Percentiles rank a stretch among this genome's conserved stretches.
These are phyloP conservation scores for Drosophila rhopaloa DNA, from an alignment of 1,140 invertebrate species.

Conservation along the genomic window DNA sequence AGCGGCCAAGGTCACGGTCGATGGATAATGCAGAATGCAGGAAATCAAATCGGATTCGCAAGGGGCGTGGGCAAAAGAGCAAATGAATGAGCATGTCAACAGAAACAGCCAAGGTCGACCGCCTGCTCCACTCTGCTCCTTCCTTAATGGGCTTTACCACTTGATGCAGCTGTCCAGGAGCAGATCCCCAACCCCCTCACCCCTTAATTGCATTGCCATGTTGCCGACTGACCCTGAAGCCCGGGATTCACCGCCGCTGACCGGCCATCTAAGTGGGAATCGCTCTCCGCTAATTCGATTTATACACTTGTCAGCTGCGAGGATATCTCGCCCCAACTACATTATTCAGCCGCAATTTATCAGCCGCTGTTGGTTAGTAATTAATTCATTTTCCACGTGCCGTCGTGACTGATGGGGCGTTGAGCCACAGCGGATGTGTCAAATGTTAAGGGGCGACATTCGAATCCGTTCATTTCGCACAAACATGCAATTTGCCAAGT, in stretches of 20 bases:
- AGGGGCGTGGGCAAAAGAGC: constrained; percentile 7
- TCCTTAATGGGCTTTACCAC: not conserved
- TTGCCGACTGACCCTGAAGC: not conserved
- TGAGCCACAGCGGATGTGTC: constrained; percentile 10
- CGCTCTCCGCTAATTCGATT: constrained; percentile 32
- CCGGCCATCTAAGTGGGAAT: constrained; percentile 8
- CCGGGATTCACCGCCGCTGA: too few relatives aligned
- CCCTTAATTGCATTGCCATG: constrained; percentile 26
- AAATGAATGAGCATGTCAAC: constrained; percentile 60
- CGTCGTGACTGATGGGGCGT: constrained; percentile 16
- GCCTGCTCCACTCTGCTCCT: not conserved
- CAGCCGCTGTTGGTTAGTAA: constrained; percentile 16
- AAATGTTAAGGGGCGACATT: constrained; percentile 7
- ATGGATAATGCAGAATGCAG: constrained; percentile 45
- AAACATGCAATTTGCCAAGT: not conserved
- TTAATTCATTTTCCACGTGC: constrained; percentile 30
- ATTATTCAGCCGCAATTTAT: constrained; percentile 26
- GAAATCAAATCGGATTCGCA: constrained; percentile 54
- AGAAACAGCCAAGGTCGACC: constrained; percentile 15
- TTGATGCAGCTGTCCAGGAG: too few relatives aligned
- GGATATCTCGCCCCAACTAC: constrained; percentile 2
- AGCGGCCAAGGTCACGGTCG: constrained; percentile 37
- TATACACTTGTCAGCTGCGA: constrained; percentile 18
- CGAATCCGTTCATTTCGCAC: not conserved
- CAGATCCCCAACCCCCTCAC: too few relatives aligned